Conservation (phyloP, 2,888 invertebrate species). For the Stenotaenia linearis region DNA sequence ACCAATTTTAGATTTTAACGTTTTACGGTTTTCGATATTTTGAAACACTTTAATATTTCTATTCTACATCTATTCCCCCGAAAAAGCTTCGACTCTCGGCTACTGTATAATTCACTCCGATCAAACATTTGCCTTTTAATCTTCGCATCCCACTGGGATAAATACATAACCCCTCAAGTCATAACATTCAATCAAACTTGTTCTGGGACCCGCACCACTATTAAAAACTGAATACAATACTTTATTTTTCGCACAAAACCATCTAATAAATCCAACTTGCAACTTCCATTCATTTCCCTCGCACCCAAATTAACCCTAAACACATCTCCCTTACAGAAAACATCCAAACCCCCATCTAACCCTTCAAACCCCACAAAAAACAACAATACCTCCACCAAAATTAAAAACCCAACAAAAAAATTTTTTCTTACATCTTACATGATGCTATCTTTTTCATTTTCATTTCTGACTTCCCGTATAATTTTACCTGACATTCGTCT, state of each 20-base stretch:
- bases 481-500: constrained; percentile 15
- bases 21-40: too few species aligned
- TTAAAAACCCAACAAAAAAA: background rate
- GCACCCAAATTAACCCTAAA: too few species aligned
- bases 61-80: too few species aligned
- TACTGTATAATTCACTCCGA: background rate
- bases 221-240: background rate
- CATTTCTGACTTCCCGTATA: constrained; percentile 21
- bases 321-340: too few species aligned
- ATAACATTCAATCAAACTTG: constrained; percentile 24
- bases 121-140: background rate
- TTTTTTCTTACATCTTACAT: background rate
- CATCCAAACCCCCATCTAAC: too few species aligned
- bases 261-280: background rate
- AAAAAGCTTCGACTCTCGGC: background rate
- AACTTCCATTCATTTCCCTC: background rate
- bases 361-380: background rate
- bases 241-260: background rate
- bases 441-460: background rate
- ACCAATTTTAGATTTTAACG: too few species aligned
- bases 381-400: background rate
- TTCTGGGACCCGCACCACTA: background rate
- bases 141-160: background rate
- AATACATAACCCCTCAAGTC: background rate
- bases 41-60: too few species aligned